Evolutionary conservation across 2,888 invertebrate genomes (phyloP).

Genomic region (Lamproptera curius): DNA sequence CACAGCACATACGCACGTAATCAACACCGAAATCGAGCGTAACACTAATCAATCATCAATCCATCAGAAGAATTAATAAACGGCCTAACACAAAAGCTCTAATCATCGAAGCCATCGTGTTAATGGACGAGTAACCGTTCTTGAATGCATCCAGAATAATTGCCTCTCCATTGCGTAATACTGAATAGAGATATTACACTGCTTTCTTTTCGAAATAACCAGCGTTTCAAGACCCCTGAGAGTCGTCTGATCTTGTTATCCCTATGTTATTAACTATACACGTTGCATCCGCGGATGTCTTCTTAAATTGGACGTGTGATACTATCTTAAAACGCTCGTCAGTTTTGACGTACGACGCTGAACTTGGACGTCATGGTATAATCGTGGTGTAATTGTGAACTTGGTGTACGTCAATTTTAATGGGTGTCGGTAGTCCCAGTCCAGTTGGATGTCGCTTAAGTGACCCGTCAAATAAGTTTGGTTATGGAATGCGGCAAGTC

Average conservation of each 20-base stretch:
- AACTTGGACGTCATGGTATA: constrained; percentile 15
- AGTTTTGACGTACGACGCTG: constrained; percentile 30
- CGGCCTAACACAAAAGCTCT: constrained; percentile 29
- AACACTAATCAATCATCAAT: constrained; percentile 35
- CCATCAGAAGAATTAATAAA: constrained; percentile 39
- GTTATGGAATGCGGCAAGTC: constrained; percentile 3
- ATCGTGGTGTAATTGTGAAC: constrained; percentile 25
- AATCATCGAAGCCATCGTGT: constrained; percentile 34
- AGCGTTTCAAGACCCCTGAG: constrained; percentile 14
- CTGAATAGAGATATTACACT: constrained; percentile 34
- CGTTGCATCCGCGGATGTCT: constrained; percentile 20
- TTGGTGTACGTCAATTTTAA: constrained; percentile 35
- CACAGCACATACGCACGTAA: constrained; percentile 11
- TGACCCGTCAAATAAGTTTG: constrained; percentile 17
- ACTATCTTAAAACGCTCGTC: constrained; percentile 28
- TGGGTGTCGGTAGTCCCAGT: constrained; percentile 29
- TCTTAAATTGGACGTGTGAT: constrained; percentile 29
- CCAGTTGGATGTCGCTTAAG: constrained; percentile 23
- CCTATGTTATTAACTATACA: background rate
- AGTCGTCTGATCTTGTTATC: constrained; percentile 8
- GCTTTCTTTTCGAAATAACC: constrained; percentile 13
- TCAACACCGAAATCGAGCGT: constrained; percentile 13
- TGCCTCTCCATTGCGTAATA: constrained; percentile 41
- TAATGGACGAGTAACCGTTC: constrained; percentile 37
- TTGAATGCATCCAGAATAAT: constrained; percentile 35